Evolutionary conservation across 2,797 vertebrate species (phyloP), one percentile per base, ranked within the genome.

Genomic region (Pelochelys cantorii): DNA sequence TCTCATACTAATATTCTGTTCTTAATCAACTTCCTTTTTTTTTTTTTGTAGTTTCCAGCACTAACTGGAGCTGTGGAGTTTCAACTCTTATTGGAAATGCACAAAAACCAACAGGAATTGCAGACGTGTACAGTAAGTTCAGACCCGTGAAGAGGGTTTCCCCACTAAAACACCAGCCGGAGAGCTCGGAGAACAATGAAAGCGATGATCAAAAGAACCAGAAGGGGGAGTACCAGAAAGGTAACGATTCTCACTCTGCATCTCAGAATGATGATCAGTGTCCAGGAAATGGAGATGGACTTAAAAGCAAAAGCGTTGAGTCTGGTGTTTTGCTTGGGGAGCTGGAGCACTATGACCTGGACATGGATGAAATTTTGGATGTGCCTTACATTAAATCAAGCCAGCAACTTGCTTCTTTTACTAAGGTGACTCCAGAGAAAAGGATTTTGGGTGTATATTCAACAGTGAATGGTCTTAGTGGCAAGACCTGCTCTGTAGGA

Each of bases 341-440:
- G 89, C 97, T 99, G 97, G 99, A 99, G 90, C 99, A 99, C 95
- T 99, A 99, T 59, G 99, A 99, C 90, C 98, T 99, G 88, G 99
- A 99, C 98, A 99, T 99, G 99, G 99, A 99, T 92, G 99, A 99
- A 98, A 99, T 99, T 97, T 98, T 99, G 97, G 99, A 99, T 59
- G 99, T 99, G 97, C 99, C 99, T 96, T 99, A 99, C 42, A 99
- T 99, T 95, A 99, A 99, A 97, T 99, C 99, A 96, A 99, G 95
- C 83, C 99, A 99, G 84, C 99, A 99, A 96, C 98, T 98, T 96
- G 98, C 98, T 97, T 97, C 99, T 4, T 98, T 99, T 93, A 98
- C 98, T n/a, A 98, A 99, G 53, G 97, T 97, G 82, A 97, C 98
- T 80, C 98, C 98, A 7, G 99, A 99, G 90, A 99, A 99, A 97